A percentile compares a stretch with the other conserved stretches of the same genome.
Evolutionary conservation across 2,797 vertebrate genomes (phyloP).

Genomic region (Esox masquinongy): DNA sequence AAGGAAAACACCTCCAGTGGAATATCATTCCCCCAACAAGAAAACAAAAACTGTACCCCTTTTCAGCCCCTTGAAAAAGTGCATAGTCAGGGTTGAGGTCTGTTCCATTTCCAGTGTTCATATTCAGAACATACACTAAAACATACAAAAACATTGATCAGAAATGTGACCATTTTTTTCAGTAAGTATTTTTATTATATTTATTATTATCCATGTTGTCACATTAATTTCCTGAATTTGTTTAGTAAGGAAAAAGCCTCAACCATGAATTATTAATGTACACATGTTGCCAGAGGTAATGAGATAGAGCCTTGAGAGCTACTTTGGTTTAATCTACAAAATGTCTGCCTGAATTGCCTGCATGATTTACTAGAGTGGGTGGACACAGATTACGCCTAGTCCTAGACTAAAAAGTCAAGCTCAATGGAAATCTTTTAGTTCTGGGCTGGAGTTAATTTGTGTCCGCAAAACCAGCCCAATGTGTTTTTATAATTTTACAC

Average conservation of each 20-base stretch:
- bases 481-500: too few relatives aligned
- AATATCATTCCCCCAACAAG: conserved; percentile 33
- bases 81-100: not conserved
- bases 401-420: too few relatives aligned
- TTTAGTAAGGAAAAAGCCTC: not conserved
- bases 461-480: too few relatives aligned
- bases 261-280: not conserved
- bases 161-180: not conserved
- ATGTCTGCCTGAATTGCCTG: too few relatives aligned
- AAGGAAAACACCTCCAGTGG: conserved; percentile 78
- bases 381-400: too few relatives aligned
- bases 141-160: too few relatives aligned
- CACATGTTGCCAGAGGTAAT: not conserved
- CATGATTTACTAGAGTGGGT: too few relatives aligned
- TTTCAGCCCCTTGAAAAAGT: conserved; percentile 11
- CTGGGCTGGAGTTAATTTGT: too few relatives aligned
- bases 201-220: not conserved
- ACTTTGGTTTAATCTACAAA: not conserved
- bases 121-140: not conserved
- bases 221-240: not conserved
- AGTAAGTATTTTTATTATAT: not conserved
- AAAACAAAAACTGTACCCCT: conserved; percentile 58
- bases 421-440: too few relatives aligned
- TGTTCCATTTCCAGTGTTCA: not conserved
- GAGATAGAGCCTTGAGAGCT: not conserved